Evolutionary conservation across 2,888 invertebrate species (phyloP), one percentile per base, ranked within the genome.

Genomic region (Drosophila austrosaltans): DNA sequence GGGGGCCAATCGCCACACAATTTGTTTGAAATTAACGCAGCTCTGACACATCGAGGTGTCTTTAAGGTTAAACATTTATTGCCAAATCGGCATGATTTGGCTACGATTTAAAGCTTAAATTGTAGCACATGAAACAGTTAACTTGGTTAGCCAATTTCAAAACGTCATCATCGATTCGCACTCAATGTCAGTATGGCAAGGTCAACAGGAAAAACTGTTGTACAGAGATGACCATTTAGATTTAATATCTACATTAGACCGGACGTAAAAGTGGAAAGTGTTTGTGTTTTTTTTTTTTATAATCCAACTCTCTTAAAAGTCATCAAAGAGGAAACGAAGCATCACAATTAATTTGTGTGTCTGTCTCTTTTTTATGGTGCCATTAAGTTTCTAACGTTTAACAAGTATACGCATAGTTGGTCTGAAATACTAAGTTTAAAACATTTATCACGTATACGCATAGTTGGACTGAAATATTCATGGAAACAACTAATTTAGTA

Each of bases 11-110:
- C 16, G 64, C 36, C 57, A 57, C 30, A 66, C 79, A 81, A 83
- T 79, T 81, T 77, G 81, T 75, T 58, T 48, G 66, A 63, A 64
- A 69, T 53, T 57, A 77, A 72, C 69, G 65, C 78, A 57, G 73
- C 63, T 39, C 28, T 44, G 39, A 60, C 63, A 25, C 48, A 25
- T 48, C 54, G 64, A 10, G 64, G 69, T 69, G 61, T 62, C 74
- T 74, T 63, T 73, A 64, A 73, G 69, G 69, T 73, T 73, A 63
- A 48, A 53, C 71, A 53, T 20, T 60, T 64, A 59, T 73, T 74
- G 74, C 73, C 63, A 53, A 73, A 73, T 62, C 58, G 42, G n/a
- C 22, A 25, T 48, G 48, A 48, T 48, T 48, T 48, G 48, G 25
- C 48, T 48, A 8, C 16, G 48, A 48, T 48, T 48, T 48, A 48